phyloP scores from a whole-genome alignment of 1,140 invertebrate genomes.

The Arion vulgaris region DNA sequence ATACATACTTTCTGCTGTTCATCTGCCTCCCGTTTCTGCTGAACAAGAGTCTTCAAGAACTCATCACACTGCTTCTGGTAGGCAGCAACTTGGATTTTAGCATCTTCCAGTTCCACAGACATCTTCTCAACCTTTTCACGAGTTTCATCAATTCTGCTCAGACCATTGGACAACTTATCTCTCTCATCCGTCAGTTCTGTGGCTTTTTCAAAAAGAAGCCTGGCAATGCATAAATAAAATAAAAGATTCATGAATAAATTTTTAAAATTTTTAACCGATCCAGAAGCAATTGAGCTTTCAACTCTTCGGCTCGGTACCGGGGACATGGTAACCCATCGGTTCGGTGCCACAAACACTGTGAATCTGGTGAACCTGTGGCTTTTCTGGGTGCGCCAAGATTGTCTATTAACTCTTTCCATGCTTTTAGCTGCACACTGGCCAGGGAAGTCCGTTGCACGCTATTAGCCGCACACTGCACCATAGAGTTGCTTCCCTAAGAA shows the following conservation, averaged over 20 bases:
- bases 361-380: no score
- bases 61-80: slow-evolving; percentile 84
- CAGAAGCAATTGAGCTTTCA: no score
- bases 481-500: no score
- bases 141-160: slow-evolving; percentile 84
- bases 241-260: background rate
- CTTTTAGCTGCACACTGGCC: no score
- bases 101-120: slow-evolving; percentile 83
- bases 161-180: slow-evolving; percentile 80
- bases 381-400: no score
- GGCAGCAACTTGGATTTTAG: slow-evolving; percentile 81
- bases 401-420: no score
- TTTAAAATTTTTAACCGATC: no score
- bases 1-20: slow-evolving; percentile 79
- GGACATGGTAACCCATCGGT: background rate
- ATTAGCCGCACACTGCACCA: no score
- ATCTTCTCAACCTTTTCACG: slow-evolving; percentile 80
- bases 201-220: slow-evolving; percentile 82
- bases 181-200: slow-evolving; percentile 80
- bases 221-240: slow-evolving; percentile 64
- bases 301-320: no score
- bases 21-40: slow-evolving; percentile 85
- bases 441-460: no score
- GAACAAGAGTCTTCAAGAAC: slow-evolving; percentile 82
- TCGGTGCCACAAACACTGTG: no score